phyloP scores from a whole-genome alignment of 2,113 vertebrate species.

The Neotoma lepida region DNA sequence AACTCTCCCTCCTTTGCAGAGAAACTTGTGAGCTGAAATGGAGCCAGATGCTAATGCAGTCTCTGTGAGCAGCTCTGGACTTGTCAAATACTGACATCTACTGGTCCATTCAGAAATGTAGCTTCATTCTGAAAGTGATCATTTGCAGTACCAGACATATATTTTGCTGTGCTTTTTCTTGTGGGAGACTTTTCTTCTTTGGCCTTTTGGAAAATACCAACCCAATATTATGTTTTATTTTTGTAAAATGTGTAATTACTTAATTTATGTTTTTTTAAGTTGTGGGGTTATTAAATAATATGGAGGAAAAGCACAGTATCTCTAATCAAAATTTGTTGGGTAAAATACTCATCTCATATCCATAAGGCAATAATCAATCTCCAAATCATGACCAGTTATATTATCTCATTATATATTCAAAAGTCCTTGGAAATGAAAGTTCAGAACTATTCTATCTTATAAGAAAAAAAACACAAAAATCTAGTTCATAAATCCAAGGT shows the following conservation, averaged over 20 bases:
- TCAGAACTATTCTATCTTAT: neutral
- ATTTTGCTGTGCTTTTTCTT: constrained; percentile 21
- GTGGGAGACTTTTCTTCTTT: constrained; percentile 25
- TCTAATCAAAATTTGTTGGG: constrained; percentile 46
- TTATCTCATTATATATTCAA: constrained; percentile 46
- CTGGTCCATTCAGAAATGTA: constrained; percentile 70
- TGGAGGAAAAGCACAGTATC: neutral
- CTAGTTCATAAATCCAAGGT: constrained; percentile 55
- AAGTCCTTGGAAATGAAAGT: neutral
- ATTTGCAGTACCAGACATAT: neutral
- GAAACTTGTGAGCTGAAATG: constrained; percentile 71
- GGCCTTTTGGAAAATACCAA: constrained; percentile 50
- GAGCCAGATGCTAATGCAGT: constrained; percentile 66
- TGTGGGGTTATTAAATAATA: neutral
- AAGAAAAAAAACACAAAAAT: constrained; percentile 57
- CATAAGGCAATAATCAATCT: constrained; percentile 25
- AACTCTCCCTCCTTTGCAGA: constrained; percentile 80
- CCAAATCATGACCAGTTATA: constrained; percentile 3
- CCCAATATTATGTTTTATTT: constrained; percentile 31
- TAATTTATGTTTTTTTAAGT: constrained; percentile 5
- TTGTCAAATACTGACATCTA: constrained; percentile 89
- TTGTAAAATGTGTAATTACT: constrained; percentile 24
- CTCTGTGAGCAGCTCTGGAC: constrained; percentile 37
- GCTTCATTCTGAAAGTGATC: constrained; percentile 12
- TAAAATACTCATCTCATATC: constrained; percentile 24